A percentile compares a stretch with the other conserved stretches of the same genome.
These are phyloP conservation scores for Xylocampa areola DNA, from an alignment of 2,888 invertebrate genomes.

Conservation along the genomic window DNA sequence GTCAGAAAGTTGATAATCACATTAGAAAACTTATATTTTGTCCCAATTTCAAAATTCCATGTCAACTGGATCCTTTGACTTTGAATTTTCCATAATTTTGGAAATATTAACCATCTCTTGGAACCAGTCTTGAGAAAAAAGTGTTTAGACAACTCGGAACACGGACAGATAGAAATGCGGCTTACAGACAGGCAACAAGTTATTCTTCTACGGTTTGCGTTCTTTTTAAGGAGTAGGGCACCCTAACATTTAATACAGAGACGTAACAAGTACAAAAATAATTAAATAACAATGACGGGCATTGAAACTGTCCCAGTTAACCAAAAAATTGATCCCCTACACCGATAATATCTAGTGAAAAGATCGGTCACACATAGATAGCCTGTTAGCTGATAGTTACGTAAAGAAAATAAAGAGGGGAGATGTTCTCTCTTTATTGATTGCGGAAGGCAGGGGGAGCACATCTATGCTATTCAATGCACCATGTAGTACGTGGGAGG, in stretches of 20 bases:
- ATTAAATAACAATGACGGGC: slow-evolving; percentile 17
- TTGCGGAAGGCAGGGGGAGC: slow-evolving; percentile 51
- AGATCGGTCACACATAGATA: slow-evolving; percentile 52
- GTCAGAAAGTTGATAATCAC: too few species aligned
- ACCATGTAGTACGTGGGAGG: not conserved
- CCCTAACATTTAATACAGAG: not conserved
- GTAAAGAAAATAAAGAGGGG: slow-evolving; percentile 62
- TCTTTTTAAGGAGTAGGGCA: too few species aligned
- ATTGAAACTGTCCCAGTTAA: slow-evolving; percentile 30
- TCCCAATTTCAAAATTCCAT: too few species aligned
- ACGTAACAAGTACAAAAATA: slow-evolving; percentile 7
- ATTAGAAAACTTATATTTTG: too few species aligned
- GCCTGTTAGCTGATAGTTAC: slow-evolving; percentile 39
- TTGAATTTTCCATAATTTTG: too few species aligned
- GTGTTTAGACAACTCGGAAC: too few species aligned
- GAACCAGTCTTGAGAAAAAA: too few species aligned
- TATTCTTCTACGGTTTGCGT: too few species aligned
- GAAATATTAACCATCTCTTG: too few species aligned
- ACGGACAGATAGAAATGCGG: too few species aligned
- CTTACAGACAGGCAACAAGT: too few species aligned
- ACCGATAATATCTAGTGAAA: slow-evolving; percentile 46
- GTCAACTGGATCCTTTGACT: too few species aligned
- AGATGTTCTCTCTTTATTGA: slow-evolving; percentile 63
- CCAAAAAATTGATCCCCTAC: slow-evolving; percentile 51
- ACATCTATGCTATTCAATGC: slow-evolving; percentile 26